Evolutionary conservation across 92 coral and sea anemone genomes (phyloP), one percentile per base, ranked within the genome.

Genomic region (Chrysogorgia sp.): DNA sequence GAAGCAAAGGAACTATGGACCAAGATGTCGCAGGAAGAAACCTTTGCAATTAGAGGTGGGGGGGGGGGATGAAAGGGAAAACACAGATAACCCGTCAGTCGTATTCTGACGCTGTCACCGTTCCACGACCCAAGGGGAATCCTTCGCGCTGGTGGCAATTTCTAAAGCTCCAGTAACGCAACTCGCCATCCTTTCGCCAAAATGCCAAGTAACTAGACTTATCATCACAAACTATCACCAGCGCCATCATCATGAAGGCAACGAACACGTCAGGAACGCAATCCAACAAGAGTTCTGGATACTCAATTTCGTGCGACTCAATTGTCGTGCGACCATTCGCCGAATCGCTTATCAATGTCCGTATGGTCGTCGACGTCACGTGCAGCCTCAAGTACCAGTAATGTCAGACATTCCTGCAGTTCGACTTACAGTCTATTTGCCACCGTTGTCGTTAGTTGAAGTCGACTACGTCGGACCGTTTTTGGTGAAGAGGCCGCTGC

Each of bases 151-250:
- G 76, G 61, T 22, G 76, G 76, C 40, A n/a, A n/a, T n/a, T n/a
- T n/a, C n/a, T n/a, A 2, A 41, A 69, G 20, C 47, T 22, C 31
- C 4, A 19, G 12, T 58, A 19, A 69, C 25, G 60, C 43, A 45
- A 28, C 76, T 40, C 35, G 59, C 26, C 59, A 80, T 81, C 30
- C 47, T 88, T n/a, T 86, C 81, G 40, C 84, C 84, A 12, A 66
- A 69, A 34, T 75, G 68, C 79, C 81, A 69, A 14, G 65, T 80
- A 28, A 47, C 86, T 17, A 89, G 85, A 12, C 69, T n/a, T n/a
- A 52, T 84, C 25, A 31, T 81, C 24, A 26, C 74, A 24, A 55
- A 76, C 41, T 64, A 76, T 41, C 87, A 75, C 23, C 80, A 23
- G 19, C 75, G 58, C 15, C 64, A 68, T 52, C 75, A 69, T 66